Percentiles rank a stretch among this genome's conserved stretches.
Evolutionary conservation across 2,113 vertebrate genomes (phyloP).

Genomic region (Ifrita kowaldi): DNA sequence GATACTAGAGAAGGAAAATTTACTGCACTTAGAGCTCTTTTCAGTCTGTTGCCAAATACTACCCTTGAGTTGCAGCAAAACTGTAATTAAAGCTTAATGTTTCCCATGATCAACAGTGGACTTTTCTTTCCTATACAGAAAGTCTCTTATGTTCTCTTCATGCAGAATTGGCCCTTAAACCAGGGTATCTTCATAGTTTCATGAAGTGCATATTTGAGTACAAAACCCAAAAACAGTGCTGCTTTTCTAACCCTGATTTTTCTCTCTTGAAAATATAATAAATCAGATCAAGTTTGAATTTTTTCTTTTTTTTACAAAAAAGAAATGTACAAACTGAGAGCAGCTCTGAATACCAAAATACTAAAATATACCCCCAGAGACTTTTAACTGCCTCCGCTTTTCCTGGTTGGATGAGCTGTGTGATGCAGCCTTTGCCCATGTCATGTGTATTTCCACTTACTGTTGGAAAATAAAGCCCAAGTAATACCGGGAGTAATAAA

Average conservation of each 20-base stretch:
- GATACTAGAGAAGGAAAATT: neutral
- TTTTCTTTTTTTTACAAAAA: neutral
- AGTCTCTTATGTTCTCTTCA: constrained; percentile 35
- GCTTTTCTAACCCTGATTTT: constrained; percentile 2
- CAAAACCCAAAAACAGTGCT: neutral
- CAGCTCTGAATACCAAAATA: neutral
- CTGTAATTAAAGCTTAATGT: constrained; percentile 29
- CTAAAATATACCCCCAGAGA: neutral
- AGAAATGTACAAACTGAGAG: neutral
- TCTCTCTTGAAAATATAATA: neutral
- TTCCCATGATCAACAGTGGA: constrained; percentile 32
- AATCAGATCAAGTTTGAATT: neutral
- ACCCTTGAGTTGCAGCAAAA: neutral
- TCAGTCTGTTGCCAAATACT: neutral
- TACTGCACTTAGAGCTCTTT: neutral
- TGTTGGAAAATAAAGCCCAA: neutral
- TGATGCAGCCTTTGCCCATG: neutral
- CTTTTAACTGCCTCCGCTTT: neutral
- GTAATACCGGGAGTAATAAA: neutral
- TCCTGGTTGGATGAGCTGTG: neutral
- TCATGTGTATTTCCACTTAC: neutral
- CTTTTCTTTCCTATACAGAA: constrained; percentile 38
- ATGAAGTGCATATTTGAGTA: neutral
- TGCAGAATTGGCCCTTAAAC: constrained; percentile 24
- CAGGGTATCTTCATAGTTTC: neutral